A percentile compares a stretch with the other conserved stretches of the same genome.
Conservation (phyloP, 2,888 invertebrate genomes). For the Sialis lutaria region DNA sequence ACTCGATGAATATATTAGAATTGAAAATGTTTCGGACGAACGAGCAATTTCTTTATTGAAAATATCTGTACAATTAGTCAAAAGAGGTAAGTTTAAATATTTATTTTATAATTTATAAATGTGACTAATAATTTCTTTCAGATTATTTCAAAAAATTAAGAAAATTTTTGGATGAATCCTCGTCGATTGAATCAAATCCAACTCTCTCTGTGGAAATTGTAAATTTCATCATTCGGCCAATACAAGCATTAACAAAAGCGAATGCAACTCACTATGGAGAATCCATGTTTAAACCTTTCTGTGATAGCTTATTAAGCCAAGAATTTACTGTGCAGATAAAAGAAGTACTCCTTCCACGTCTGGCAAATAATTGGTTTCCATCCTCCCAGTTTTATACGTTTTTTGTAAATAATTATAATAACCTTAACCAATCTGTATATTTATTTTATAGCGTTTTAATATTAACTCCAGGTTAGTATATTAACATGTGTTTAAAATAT, state of each 20-base stretch:
- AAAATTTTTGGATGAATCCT: conserved; percentile 38
- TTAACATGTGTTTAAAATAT: not conserved
- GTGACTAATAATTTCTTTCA: not conserved
- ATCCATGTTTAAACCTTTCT: conserved; percentile 36
- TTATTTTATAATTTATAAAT: not conserved
- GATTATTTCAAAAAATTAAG: conserved; percentile 62
- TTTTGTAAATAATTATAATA: conserved; percentile 17
- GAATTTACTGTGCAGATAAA: conserved; percentile 49
- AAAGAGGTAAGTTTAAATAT: conserved; percentile 28
- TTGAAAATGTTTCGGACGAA: conserved; percentile 13
- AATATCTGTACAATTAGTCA: conserved; percentile 26
- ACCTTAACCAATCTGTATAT: conserved; percentile 6
- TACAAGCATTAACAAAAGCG: conserved; percentile 35
- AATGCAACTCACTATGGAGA: conserved; percentile 31
- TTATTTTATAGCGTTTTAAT: conserved; percentile 5
- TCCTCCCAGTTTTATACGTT: conserved; percentile 26
- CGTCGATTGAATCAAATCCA: conserved; percentile 21
- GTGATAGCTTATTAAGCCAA: conserved; percentile 45
- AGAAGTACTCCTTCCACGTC: conserved; percentile 49
- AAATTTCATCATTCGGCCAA: conserved; percentile 59
- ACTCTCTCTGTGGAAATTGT: conserved; percentile 52
- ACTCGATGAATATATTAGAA: conserved; percentile 54
- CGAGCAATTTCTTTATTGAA: conserved; percentile 23
- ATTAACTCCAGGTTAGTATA: conserved; percentile 2
- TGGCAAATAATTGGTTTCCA: conserved; percentile 33